Base-by-base conservation (phyloP, 2,797 vertebrate genomes). In the Onychomys torridus region DNA sequence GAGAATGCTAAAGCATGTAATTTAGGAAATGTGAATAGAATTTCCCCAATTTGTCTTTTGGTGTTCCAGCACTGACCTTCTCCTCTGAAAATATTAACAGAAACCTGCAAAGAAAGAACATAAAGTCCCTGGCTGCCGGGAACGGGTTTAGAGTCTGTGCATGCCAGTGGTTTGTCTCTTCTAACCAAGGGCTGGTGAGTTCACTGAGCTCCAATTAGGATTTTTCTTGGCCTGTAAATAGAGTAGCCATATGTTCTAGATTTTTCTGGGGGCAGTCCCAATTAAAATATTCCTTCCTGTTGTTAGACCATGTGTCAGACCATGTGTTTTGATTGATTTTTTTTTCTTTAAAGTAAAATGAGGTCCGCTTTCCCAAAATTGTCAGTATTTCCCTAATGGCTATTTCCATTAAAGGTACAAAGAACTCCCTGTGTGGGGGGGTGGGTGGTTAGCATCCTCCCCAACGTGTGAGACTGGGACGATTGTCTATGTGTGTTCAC, bases 231-330 rank as follows among this genome's bases (percentile, higher is more conserved):
- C 94, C 34, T 49, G 49, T 95, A 93, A 96, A 92, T 92, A 88
- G 67, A 94, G 71, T 84, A 77, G 94, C 93, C 96, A 97, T 97
- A 97, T 96, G 97, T 91, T 97, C 86, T 94, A 95, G 96, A 95
- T 95, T 97, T 96, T 97, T 97, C 90, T 97, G 96, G 96, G 96
- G 87, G 76, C 69, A 84, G 90, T 49, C 17, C 86, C 93, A 96
- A 93, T 97, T 95, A 94, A 95, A 97, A 94, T 91, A 96, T 92
- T 96, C 96, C 92, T 95, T 96, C 97, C 97, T 95, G 96, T 96
- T 97, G 96, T 95, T 95, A 96, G 92, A 87, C 96, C 97, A 92
- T 97, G 97, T 98, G 97, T 97, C 37, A 29, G 83, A 86, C 97
- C 96, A 96, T 96, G 95, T 97, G 96, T 97, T 86, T 89, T 86